Evolutionary conservation across 2,797 vertebrate species (phyloP).

Genomic region (Ctenochaetus hawaiiensis): DNA sequence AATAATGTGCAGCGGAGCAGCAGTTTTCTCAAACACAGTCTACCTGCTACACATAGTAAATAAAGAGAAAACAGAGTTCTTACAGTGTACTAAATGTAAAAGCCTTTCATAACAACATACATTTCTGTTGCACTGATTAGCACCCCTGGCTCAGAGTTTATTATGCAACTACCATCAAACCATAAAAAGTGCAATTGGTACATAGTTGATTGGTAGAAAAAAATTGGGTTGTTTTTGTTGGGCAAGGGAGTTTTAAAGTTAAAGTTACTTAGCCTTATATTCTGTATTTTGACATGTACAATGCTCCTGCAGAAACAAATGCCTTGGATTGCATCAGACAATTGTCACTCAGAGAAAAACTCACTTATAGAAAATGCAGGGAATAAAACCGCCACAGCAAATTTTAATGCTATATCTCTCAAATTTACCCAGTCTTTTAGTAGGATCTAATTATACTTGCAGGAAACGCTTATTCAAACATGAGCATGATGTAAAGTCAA

Average conservation of each 20-base stretch:
- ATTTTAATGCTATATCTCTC: background rate
- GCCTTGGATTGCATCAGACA: background rate
- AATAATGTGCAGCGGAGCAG: conserved; percentile 17
- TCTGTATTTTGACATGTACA: background rate
- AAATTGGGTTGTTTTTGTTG: background rate
- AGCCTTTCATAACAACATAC: background rate
- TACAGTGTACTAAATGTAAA: background rate
- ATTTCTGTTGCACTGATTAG: background rate
- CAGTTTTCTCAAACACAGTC: background rate
- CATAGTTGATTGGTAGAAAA: background rate
- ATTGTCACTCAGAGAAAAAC: background rate
- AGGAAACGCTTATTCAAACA: background rate
- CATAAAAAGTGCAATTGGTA: conserved; percentile 19
- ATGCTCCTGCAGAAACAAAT: background rate
- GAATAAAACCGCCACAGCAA: background rate
- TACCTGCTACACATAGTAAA: background rate
- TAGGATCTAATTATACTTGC: background rate
- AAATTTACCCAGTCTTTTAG: accelerated
- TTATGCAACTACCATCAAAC: conserved; percentile 32
- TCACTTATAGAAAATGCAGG: too few species aligned
- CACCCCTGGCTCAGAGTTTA: background rate
- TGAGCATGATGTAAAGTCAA: background rate
- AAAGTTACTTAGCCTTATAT: too few species aligned
- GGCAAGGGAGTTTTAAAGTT: too few species aligned
- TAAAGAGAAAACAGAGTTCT: background rate